Percentiles rank a stretch among this genome's conserved stretches.
Evolutionary conservation across 92 coral and sea anemone genomes (phyloP).

Genomic region (Siderastrea siderea): DNA sequence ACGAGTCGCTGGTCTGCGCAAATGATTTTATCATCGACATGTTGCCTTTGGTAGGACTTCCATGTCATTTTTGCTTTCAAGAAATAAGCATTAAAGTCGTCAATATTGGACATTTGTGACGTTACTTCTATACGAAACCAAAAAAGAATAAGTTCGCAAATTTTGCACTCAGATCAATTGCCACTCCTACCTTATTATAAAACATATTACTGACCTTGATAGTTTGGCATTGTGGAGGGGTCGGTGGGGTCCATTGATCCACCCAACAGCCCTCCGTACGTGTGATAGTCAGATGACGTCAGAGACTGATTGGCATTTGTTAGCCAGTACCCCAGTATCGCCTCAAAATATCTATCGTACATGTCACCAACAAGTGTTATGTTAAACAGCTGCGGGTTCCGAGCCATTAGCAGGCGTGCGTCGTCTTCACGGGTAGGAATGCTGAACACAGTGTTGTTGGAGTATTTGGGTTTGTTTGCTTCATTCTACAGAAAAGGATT

Average conservation of each 20-base stretch:
- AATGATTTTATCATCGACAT: too few relatives aligned
- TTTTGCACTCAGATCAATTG: too few relatives aligned
- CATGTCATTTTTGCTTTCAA: too few relatives aligned
- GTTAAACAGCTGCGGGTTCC: constrained; percentile 78
- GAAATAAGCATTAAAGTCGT: too few relatives aligned
- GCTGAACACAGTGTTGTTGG: constrained; percentile 74
- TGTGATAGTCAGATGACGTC: constrained; percentile 80
- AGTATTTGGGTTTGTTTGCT: constrained; percentile 76
- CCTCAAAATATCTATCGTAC: constrained; percentile 94
- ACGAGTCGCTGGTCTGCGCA: too few relatives aligned
- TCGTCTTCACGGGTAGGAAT: constrained; percentile 74
- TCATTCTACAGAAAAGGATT: constrained; percentile 64
- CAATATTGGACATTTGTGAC: too few relatives aligned
- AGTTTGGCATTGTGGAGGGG: constrained; percentile 68
- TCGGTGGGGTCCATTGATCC: constrained; percentile 86
- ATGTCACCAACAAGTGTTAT: constrained; percentile 73
- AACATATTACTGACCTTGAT: constrained; percentile 56
- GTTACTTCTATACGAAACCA: too few relatives aligned
- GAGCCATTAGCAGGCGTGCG: constrained; percentile 76
- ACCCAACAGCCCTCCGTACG: constrained; percentile 86
- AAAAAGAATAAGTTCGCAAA: too few relatives aligned
- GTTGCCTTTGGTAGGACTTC: too few relatives aligned
- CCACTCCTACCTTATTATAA: too few relatives aligned
- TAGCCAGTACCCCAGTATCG: constrained; percentile 85
- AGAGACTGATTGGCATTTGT: constrained; percentile 85